phyloP scores from a whole-genome alignment of 1,140 invertebrate genomes.

The Sminthurinus signatus region DNA sequence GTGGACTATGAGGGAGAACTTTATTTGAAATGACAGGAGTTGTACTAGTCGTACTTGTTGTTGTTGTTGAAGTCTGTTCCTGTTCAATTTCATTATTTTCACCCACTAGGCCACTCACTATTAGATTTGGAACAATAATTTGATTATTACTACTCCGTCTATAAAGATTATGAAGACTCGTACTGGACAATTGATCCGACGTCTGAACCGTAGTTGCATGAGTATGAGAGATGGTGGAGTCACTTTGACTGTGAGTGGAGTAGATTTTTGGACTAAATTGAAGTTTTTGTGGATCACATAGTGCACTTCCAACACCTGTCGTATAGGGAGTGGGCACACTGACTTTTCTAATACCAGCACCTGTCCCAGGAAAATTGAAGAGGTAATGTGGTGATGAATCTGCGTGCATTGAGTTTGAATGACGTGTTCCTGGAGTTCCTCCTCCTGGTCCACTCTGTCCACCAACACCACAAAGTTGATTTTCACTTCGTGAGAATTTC shows the following conservation, averaged over 20 bases:
- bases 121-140: constrained; percentile 12
- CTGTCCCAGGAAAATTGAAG: neutral
- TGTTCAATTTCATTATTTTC: neutral
- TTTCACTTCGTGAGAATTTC: constrained; percentile 23
- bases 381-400: neutral
- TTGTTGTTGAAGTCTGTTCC: neutral
- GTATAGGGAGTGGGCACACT: constrained; percentile 9
- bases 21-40: no score
- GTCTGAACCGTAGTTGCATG: neutral
- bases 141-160: neutral
- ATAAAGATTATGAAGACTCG: constrained; percentile 24
- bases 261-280: constrained; percentile 27
- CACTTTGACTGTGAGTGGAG: constrained; percentile 31
- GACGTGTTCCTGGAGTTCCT: no score
- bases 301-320: neutral
- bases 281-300: constrained; percentile 6
- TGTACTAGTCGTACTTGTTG: neutral
- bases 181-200: constrained; percentile 2
- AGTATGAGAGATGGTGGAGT: constrained; percentile 26
- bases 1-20: neutral
- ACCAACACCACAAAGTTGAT: constrained; percentile 14
- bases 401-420: neutral
- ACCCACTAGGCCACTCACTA: constrained; percentile 10
- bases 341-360: constrained; percentile 17
- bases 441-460: neutral